Conservation (phyloP, 2,797 vertebrate species). For the Neosilurus hyrtlii region DNA sequence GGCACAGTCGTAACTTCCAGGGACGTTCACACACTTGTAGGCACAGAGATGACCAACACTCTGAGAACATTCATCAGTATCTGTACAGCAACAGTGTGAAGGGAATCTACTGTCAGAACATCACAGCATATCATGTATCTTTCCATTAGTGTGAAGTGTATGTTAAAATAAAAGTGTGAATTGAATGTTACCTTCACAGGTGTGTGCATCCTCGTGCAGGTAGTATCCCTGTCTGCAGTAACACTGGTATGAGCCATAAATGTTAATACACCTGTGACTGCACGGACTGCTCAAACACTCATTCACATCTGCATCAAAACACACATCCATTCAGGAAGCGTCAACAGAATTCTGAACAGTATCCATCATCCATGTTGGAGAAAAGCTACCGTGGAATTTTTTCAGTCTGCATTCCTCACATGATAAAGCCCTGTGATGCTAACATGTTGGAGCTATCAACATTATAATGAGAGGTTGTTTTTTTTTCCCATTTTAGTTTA, state of each 20-base stretch:
- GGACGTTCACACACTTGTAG: slow-evolving; percentile 86
- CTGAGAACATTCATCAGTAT: slow-evolving; percentile 88
- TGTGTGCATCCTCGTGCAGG: slow-evolving; percentile 83
- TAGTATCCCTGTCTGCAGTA: slow-evolving; percentile 92
- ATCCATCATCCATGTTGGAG: not conserved
- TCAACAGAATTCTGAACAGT: not conserved
- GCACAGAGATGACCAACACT: slow-evolving; percentile 82
- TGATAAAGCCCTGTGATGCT: not conserved
- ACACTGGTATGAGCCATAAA: slow-evolving; percentile 95
- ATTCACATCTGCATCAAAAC: slow-evolving; percentile 77
- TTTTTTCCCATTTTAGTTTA: not conserved
- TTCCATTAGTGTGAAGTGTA: not conserved
- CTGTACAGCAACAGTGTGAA: slow-evolving; percentile 62
- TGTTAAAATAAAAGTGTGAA: slow-evolving; percentile 50
- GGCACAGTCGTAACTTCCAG: slow-evolving; percentile 86
- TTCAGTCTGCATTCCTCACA: not conserved
- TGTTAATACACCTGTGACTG: slow-evolving; percentile 91
- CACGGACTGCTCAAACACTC: slow-evolving; percentile 86
- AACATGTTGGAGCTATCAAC: not conserved
- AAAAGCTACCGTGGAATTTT: not conserved
- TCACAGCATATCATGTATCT: not conserved
- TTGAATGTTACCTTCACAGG: slow-evolving; percentile 81
- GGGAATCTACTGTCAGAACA: not conserved
- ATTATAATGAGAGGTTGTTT: not conserved
- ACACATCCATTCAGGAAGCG: not conserved